Percentiles rank a stretch among this genome's conserved stretches.
Evolutionary conservation across 2,888 invertebrate species (phyloP).

Genomic region (Miltochrista miniata): DNA sequence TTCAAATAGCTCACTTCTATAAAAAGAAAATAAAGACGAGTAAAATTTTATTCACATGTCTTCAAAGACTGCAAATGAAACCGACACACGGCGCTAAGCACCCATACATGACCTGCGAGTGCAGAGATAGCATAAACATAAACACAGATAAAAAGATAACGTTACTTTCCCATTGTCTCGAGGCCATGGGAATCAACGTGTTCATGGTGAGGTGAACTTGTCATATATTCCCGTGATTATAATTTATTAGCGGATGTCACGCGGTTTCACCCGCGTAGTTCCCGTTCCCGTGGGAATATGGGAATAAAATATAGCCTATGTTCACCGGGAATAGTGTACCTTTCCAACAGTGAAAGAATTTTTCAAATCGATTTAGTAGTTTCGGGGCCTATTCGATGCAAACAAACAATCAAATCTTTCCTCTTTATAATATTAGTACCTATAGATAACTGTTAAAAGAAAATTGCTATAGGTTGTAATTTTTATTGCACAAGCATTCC

Average conservation of each 20-base stretch:
- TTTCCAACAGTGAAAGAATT: no score
- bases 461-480: constrained; percentile 23
- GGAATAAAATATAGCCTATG: no score
- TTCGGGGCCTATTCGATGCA: no score
- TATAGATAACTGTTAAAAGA: constrained; percentile 39
- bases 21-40: not conserved
- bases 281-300: no score
- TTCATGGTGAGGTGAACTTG: constrained; percentile 49
- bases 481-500: constrained; percentile 27
- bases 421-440: no score
- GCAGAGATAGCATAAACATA: constrained; percentile 20
- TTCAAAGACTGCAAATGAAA: constrained; percentile 10
- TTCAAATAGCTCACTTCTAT: not conserved
- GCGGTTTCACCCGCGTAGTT: no score
- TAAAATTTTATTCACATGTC: not conserved
- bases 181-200: constrained; percentile 50
- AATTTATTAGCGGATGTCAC: no score
- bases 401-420: no score
- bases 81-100: not conserved
- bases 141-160: constrained; percentile 21
- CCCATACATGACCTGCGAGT: constrained; percentile 2
- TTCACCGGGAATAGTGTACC: no score
- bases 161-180: constrained; percentile 50
- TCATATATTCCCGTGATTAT: constrained; percentile 38
- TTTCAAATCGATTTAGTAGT: no score